A percentile compares a stretch with the other conserved stretches of the same genome.
phyloP scores from a whole-genome alignment of 1,140 invertebrate genomes.

The Panagrolaimus sp. region DNA sequence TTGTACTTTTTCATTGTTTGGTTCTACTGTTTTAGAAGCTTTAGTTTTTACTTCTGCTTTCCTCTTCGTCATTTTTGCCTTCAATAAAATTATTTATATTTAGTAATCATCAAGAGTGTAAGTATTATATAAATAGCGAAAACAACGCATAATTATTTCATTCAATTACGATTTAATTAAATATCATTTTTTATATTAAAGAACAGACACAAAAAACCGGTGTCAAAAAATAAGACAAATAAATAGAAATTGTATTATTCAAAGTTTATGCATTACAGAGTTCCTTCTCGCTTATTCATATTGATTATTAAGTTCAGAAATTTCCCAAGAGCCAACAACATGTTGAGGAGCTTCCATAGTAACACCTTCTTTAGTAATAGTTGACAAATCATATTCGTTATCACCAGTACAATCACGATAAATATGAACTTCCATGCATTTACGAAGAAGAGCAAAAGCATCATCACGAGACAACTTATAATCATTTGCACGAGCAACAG shows the following conservation, averaged over 20 bases:
- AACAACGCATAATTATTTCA: background rate
- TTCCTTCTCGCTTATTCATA: background rate
- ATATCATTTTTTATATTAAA: no score
- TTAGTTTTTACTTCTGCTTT: background rate
- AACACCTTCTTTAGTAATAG: constrained; percentile 28
- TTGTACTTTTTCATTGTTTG: no score
- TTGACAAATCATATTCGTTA: constrained; percentile 41
- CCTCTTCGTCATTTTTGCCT: background rate
- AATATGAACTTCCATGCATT: constrained; percentile 35
- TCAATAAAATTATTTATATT: background rate
- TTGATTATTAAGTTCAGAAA: constrained; percentile 44
- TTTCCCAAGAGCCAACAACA: constrained; percentile 44
- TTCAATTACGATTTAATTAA: no score
- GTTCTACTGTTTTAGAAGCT: background rate
- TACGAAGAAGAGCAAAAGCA: constrained; percentile 28
- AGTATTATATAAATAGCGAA: background rate
- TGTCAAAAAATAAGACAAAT: constrained; percentile 4
- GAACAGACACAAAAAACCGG: background rate
- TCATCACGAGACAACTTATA: constrained; percentile 34
- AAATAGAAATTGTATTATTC: background rate
- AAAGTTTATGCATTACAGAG: background rate
- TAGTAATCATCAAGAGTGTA: background rate
- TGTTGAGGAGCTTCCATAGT: constrained; percentile 29
- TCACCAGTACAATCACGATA: constrained; percentile 46
- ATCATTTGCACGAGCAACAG: constrained; percentile 33